Base-by-base conservation (phyloP, 53 echinoderm and acorn worm species). In the Antedon mediterranea region DNA sequence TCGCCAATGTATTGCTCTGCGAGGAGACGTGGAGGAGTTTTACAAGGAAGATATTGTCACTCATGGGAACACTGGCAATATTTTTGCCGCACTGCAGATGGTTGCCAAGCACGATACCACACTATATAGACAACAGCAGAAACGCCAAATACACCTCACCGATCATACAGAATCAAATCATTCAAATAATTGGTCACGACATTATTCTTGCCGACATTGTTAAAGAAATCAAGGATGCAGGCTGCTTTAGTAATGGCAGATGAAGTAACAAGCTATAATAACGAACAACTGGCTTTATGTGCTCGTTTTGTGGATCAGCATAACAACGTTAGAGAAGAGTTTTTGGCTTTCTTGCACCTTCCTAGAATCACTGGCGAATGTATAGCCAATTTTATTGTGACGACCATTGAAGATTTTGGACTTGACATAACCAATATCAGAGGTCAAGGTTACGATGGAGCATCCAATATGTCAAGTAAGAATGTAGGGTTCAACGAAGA, bases 391-490 rank as follows among this genome's bases (percentile, higher is more conserved):
- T 3, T 28, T 0, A 37, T 30, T 15, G 3, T 20, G 14, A 14
- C 30, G 32, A 71, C 32, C 32, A 27, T 79, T 2, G 34, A 79
- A 28, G 79, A 79, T 31, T 20, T 79, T 0, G 79, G 79, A 27
- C 74, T 84, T 30, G 32, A 73, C 32, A 31, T 73, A 73, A 30
- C 41, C n/a, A 73, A 84, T 27, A 79, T 85, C 28, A 34, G 77
- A 76, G 81, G 76, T 30, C 85, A 81, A 72, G 82, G 86, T 0
- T 86, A 86, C 42, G 86, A 82, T 41, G 82, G 82, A 34, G 82
- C 86, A 11, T 73, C 78, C 33, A 78, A 73, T 73, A 86, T 86
- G 86, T 82, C 86, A 5, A 74, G 78, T 31, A 77, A 32, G n/a
- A 71, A 77, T 71, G 81, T 85, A 76, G 85, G 29, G 80, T 85